phyloP scores from a whole-genome alignment of 2,113 vertebrate genomes.

The Cheilinus undulatus region DNA sequence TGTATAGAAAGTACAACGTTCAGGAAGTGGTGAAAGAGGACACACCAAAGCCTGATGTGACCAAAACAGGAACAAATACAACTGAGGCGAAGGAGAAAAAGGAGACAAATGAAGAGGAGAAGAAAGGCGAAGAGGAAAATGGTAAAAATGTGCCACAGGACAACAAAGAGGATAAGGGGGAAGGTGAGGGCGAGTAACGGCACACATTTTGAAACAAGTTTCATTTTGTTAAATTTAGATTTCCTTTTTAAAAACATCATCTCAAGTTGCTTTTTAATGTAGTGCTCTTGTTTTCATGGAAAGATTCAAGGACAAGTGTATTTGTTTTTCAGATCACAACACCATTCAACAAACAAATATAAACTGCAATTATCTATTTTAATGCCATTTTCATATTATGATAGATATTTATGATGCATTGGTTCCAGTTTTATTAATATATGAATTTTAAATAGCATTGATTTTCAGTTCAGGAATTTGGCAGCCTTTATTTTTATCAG shows the following conservation, averaged over 20 bases:
- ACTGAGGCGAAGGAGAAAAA: conserved; percentile 33
- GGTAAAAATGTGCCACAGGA: conserved; percentile 8
- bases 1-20: conserved; percentile 95
- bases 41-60: conserved; percentile 37
- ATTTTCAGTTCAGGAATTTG: conserved; percentile 2
- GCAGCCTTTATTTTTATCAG: neutral
- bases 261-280: conserved; percentile 16
- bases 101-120: conserved; percentile 14
- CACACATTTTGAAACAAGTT: neutral
- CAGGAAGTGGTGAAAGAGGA: conserved; percentile 91
- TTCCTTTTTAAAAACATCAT: neutral
- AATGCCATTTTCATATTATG: neutral
- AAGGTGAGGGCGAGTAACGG: conserved; percentile 34
- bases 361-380: conserved; percentile 8
- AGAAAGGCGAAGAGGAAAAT: conserved; percentile 1
- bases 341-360: neutral
- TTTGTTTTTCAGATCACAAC: neutral
- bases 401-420: neutral
- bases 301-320: neutral
- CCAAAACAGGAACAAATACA: neutral
- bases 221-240: neutral
- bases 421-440: neutral
- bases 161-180: conserved; percentile 8
- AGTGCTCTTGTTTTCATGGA: conserved; percentile 25
- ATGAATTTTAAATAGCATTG: conserved; percentile 6